These are phyloP conservation scores for Erithacus rubecula DNA, from an alignment of 2,797 vertebrate genomes.

Conservation along the genomic window DNA sequence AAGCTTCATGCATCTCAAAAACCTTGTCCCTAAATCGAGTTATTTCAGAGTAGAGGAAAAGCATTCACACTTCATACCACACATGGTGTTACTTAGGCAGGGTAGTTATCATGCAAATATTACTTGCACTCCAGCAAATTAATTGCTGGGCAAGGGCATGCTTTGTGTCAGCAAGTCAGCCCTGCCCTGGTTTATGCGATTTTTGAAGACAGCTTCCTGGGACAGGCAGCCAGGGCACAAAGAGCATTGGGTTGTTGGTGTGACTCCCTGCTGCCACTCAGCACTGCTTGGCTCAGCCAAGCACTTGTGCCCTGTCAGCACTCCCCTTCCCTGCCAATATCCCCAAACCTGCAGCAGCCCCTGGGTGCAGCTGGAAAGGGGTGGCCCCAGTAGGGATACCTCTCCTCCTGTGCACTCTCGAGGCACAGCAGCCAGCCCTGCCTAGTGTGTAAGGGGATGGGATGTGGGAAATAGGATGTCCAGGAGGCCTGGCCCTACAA, in stretches of 20 bases:
- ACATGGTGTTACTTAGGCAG: neutral
- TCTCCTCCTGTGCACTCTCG: rapidly evolving
- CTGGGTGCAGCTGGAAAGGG: neutral
- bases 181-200: neutral
- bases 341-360: neutral
- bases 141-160: neutral
- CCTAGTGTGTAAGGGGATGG: neutral
- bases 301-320: neutral
- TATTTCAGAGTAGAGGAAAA: neutral
- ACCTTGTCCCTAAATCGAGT: neutral
- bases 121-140: neutral
- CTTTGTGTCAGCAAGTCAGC: neutral
- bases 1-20: neutral
- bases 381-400: rapidly evolving
- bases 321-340: neutral
- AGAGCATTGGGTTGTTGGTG: neutral
- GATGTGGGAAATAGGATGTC: neutral
- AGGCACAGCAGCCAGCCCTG: neutral
- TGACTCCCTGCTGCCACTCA: neutral
- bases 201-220: neutral
- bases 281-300: neutral
- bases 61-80: neutral
- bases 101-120: neutral
- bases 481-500: no score
- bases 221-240: neutral